Evolutionary conservation across 2,888 invertebrate genomes (phyloP).

Genomic region (Oligia strigilis): DNA sequence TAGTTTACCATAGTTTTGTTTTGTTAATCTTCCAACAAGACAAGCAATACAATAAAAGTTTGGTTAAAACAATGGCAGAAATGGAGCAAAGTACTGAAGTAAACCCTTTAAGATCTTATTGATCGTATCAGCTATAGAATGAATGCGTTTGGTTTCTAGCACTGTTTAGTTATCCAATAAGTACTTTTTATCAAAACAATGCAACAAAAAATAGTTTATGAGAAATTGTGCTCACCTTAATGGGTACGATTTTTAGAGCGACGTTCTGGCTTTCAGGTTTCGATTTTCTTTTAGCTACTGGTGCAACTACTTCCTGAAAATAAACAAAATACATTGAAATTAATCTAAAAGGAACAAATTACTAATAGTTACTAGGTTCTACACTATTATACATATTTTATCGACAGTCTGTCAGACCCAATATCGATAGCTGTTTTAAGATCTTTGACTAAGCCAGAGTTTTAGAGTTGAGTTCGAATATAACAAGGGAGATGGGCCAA

Average conservation of each 20-base stretch:
- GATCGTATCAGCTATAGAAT: background rate
- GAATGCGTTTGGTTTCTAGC: background rate
- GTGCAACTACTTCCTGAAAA: conserved; percentile 70
- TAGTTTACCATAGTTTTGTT: background rate
- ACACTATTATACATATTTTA: background rate
- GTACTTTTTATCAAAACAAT: background rate
- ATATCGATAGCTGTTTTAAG: background rate
- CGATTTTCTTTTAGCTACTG: conserved; percentile 71
- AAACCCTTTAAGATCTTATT: background rate
- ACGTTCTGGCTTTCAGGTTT: conserved; percentile 62
- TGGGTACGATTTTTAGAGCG: conserved; percentile 75
- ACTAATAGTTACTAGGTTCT: background rate
- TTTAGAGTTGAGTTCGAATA: background rate
- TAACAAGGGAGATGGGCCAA: background rate
- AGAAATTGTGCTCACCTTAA: conserved; percentile 72
- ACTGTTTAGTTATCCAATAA: background rate
- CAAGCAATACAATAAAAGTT: background rate
- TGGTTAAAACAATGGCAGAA: background rate
- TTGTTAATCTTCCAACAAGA: background rate
- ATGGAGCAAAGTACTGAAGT: background rate
- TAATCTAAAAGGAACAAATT: background rate
- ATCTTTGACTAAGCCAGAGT: background rate
- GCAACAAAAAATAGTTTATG: background rate
- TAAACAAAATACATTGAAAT: background rate
- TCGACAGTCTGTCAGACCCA: too few relatives aligned